Evolutionary conservation across 2,797 vertebrate genomes (phyloP).

Genomic region (Adelosebastes latens): DNA sequence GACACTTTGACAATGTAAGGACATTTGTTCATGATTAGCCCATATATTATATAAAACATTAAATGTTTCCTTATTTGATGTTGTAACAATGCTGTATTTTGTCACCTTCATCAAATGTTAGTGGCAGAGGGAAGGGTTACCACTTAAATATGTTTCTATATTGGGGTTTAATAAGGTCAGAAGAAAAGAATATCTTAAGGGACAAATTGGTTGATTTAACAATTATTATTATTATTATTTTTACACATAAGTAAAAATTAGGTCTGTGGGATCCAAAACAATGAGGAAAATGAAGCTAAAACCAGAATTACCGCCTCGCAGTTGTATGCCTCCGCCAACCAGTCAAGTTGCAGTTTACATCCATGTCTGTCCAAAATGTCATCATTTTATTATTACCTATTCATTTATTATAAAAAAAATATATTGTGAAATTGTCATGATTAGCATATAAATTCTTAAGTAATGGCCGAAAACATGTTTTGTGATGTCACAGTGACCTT

Average conservation of each 20-base stretch:
- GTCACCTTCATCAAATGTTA: not conserved
- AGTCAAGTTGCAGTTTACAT: too few species aligned
- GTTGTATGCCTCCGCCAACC: too few species aligned
- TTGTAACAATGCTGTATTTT: too few species aligned
- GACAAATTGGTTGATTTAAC: not conserved
- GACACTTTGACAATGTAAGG: not conserved
- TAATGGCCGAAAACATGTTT: rapidly evolving
- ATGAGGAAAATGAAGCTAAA: not conserved
- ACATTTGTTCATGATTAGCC: not conserved
- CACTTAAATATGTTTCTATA: not conserved
- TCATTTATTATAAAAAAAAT: rapidly evolving
- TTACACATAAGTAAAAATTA: not conserved
- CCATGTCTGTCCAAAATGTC: too few species aligned
- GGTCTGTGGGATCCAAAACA: not conserved
- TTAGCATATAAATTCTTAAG: too few species aligned
- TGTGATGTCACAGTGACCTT: too few species aligned
- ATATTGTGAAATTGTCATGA: too few species aligned
- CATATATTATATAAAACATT: too few species aligned
- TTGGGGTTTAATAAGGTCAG: not conserved
- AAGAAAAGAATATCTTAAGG: not conserved
- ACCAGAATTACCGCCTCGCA: not conserved
- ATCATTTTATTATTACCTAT: too few species aligned
- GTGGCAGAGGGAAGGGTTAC: not conserved
- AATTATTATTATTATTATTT: not conserved
- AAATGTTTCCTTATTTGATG: too few species aligned